These are phyloP conservation scores for Drosophila carrolli DNA, from an alignment of 1,140 invertebrate species.

Conservation along the genomic window DNA sequence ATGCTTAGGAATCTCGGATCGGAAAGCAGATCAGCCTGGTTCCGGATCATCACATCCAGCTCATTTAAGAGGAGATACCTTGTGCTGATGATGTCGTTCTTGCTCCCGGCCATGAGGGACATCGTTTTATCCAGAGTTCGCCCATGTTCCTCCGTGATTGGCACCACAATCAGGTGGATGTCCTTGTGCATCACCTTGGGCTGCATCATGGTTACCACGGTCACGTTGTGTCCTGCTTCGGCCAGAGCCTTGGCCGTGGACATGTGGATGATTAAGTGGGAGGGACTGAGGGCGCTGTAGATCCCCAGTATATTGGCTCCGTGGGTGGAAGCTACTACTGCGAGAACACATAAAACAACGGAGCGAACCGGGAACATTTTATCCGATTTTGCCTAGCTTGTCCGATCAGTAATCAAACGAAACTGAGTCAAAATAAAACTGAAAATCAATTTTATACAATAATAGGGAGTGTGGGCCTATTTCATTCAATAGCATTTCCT, in stretches of 20 bases:
- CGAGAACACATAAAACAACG: background rate
- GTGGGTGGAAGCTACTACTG: background rate
- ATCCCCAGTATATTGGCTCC: slow-evolving; percentile 1
- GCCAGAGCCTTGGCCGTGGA: too few species aligned
- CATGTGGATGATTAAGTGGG: slow-evolving; percentile 1
- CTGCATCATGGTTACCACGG: slow-evolving; percentile 49
- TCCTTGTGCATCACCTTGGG: slow-evolving; percentile 48
- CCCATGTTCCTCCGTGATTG: slow-evolving; percentile 27
- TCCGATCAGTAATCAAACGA: too few species aligned
- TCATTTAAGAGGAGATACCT: background rate
- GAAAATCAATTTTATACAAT: too few species aligned
- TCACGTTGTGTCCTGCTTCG: slow-evolving; percentile 51
- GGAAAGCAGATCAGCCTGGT: background rate
- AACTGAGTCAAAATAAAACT: too few species aligned
- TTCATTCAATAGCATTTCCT: too few species aligned
- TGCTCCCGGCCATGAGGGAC: background rate
- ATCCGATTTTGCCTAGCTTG: too few species aligned
- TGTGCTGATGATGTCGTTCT: background rate
- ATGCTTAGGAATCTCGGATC: background rate
- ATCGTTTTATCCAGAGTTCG: slow-evolving; percentile 18
- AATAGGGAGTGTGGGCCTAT: too few species aligned
- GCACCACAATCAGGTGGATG: slow-evolving; percentile 57
- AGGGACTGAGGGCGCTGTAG: slow-evolving; percentile 39
- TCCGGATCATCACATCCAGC: background rate
- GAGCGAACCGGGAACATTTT: background rate